phyloP scores from a whole-genome alignment of 2,888 invertebrate genomes.

The Diplazon laetatorius region DNA sequence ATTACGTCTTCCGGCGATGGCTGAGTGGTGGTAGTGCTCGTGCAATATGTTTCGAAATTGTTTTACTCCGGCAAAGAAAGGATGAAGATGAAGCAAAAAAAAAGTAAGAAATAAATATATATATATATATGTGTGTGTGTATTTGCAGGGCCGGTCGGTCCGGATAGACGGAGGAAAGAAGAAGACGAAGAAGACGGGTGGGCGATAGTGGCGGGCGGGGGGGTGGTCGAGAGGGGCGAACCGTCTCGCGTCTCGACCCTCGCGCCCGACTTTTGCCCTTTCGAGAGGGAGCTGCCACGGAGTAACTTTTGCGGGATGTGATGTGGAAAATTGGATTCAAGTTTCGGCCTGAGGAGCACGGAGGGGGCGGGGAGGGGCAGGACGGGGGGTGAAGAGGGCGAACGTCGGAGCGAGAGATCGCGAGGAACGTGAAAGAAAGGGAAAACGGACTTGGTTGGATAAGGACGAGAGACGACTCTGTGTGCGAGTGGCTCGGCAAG shows the following conservation, averaged over 20 bases:
- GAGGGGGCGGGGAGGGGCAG: constrained; percentile 44
- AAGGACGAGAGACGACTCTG: constrained; percentile 24
- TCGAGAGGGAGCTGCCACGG: constrained; percentile 62
- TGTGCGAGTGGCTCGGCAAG: not conserved
- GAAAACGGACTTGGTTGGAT: constrained; percentile 54
- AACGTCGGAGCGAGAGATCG: constrained; percentile 51
- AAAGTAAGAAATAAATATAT: too few relatives aligned
- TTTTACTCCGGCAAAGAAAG: constrained; percentile 73
- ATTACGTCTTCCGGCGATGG: constrained; percentile 69
- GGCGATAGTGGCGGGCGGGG: not conserved
- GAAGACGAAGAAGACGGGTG: too few relatives aligned
- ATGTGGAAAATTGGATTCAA: constrained; percentile 80
- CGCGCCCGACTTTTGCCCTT: constrained; percentile 40
- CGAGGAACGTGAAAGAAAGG: constrained; percentile 49
- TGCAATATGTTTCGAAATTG: constrained; percentile 79
- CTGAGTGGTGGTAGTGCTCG: constrained; percentile 64
- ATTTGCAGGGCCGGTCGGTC: too few relatives aligned
- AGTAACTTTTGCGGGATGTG: constrained; percentile 80
- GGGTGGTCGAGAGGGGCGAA: constrained; percentile 36
- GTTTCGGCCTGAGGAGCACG: constrained; percentile 74
- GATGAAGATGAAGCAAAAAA: constrained; percentile 65
- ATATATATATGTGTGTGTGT: too few relatives aligned
- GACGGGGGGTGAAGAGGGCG: too few relatives aligned
- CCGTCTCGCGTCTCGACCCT: constrained; percentile 25
- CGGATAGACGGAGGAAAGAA: too few relatives aligned